These are phyloP conservation scores for Amazona guildingii DNA, from an alignment of 2,113 vertebrate genomes.

Conservation along the genomic window DNA sequence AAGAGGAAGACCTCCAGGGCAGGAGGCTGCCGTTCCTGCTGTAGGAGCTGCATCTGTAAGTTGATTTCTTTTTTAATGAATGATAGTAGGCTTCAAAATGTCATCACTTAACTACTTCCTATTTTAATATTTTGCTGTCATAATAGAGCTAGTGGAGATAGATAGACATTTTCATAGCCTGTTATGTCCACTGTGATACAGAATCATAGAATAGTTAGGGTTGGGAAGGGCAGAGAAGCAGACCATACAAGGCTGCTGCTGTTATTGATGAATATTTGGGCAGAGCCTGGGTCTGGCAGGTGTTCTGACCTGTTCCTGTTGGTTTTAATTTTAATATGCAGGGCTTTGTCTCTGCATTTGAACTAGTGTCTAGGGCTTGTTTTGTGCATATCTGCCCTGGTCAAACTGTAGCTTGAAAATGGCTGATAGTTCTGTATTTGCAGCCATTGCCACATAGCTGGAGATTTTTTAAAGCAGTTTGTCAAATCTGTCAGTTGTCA, in stretches of 20 bases:
- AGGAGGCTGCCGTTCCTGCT: conserved; percentile 3
- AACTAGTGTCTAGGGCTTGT: not conserved
- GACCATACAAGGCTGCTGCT: not conserved
- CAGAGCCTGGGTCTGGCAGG: not conserved
- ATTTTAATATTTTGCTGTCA: not conserved
- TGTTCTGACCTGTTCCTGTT: not conserved
- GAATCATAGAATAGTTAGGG: not conserved
- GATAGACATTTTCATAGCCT: not conserved
- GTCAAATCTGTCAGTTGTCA: not conserved
- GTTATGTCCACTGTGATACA: not conserved
- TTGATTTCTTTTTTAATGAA: not conserved
- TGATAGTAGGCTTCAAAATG: not conserved
- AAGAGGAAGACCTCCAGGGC: conserved; percentile 80
- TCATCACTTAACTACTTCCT: not conserved
- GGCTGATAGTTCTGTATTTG: not conserved
- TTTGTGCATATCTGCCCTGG: not conserved
- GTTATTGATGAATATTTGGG: not conserved
- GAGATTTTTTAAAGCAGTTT: not conserved
- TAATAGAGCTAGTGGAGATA: not conserved
- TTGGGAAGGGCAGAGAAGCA: not conserved
- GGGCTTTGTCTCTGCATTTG: not conserved
- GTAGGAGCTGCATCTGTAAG: conserved; percentile 75
- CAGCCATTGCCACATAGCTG: not conserved
- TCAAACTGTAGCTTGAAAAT: not conserved
- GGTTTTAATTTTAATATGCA: not conserved